Evolutionary conservation across 1,140 invertebrate genomes (phyloP), one percentile per base, ranked within the genome.

Genomic region (Brachionus paranguensis): DNA sequence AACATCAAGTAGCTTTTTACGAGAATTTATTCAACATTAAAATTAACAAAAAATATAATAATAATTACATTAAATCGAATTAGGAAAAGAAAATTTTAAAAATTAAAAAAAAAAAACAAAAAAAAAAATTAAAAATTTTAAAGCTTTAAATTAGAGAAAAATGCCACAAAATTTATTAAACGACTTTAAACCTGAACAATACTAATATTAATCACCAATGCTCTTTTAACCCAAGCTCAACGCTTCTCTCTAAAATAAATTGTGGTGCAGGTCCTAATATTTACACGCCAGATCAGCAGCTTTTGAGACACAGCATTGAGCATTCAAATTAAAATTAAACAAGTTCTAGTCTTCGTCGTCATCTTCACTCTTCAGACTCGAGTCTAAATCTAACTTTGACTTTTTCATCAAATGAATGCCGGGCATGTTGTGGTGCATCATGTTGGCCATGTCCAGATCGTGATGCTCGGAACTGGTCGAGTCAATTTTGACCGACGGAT

Each of bases 401-500:
- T 60, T 68, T 60, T 60, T 60, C 12, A 20, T 12, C 53, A 45
- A 41, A 24, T 81, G 53, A 33, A 50, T 20, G 50, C 29, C 5
- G 14, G 20, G 14, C 33, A 43, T 24, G 20, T 50, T 33, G 27
- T 76, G 72, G 47, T 76, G 72, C 53, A 79, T 79, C 50, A 79
- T 79, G n/a, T 24, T 79, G 29, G 64, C 20, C 29, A 81, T 29
- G 37, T 81, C 53, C 27, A 41, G 24, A 43, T 81, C 78, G 14
- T 37, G 53, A 24, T 83, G 81, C 68, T 68, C 60, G 14, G 68
- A 74, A 47, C 65, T 68, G 29, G 64, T 84, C 41, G 65, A 53
- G 41, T 84, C 84, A 17, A 78, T 47, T 78, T 84, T 85, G 41
- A 83, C 79, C 29, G 65, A 83, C 7, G 84, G 76, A 47, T 85